Conservation (phyloP, 2,113 vertebrate species). For the Cyprinus carpio region DNA sequence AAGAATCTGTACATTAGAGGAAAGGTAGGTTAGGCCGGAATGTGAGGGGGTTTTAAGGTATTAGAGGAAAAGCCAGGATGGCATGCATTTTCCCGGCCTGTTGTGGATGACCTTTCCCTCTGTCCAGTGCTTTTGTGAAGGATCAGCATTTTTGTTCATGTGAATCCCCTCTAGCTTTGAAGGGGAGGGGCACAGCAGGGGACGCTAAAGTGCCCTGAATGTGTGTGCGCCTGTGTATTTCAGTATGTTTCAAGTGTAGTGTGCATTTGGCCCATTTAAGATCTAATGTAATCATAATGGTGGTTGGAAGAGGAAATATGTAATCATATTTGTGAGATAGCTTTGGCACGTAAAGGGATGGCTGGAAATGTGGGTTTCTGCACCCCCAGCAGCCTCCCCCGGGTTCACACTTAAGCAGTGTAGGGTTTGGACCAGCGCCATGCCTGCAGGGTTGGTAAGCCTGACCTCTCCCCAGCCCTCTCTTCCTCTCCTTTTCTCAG, state of each 20-base stretch:
- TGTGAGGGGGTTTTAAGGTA: slow-evolving; percentile 62
- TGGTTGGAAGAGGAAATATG: slow-evolving; percentile 25
- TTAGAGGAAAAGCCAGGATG: slow-evolving; percentile 64
- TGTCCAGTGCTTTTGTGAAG: slow-evolving; percentile 56
- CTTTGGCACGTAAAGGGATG: slow-evolving; percentile 23
- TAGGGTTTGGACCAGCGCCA: slow-evolving; percentile 71
- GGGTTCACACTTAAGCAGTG: slow-evolving; percentile 56
- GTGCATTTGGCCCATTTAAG: slow-evolving; percentile 13
- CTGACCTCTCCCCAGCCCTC: slow-evolving; percentile 48
- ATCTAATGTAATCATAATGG: slow-evolving; percentile 20
- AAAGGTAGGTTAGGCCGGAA: slow-evolving; percentile 47
- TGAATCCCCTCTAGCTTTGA: slow-evolving; percentile 51
- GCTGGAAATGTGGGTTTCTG: slow-evolving; percentile 45
- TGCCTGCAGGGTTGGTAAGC: slow-evolving; percentile 66
- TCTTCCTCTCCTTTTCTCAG: not conserved
- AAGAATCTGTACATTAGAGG: slow-evolving; percentile 46
- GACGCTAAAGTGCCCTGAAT: slow-evolving; percentile 33
- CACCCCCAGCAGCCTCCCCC: slow-evolving; percentile 48
- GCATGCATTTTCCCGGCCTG: slow-evolving; percentile 59
- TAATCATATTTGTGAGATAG: slow-evolving; percentile 41
- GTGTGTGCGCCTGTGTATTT: not conserved
- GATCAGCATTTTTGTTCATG: slow-evolving; percentile 55
- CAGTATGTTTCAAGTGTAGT: not conserved
- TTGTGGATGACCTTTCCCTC: slow-evolving; percentile 68
- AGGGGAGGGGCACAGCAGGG: slow-evolving; percentile 54